Percentiles rank a stretch among this genome's conserved stretches.
These are phyloP conservation scores for Hyposmocoma kahamanoa DNA, from an alignment of 1,140 invertebrate genomes.

Conservation along the genomic window DNA sequence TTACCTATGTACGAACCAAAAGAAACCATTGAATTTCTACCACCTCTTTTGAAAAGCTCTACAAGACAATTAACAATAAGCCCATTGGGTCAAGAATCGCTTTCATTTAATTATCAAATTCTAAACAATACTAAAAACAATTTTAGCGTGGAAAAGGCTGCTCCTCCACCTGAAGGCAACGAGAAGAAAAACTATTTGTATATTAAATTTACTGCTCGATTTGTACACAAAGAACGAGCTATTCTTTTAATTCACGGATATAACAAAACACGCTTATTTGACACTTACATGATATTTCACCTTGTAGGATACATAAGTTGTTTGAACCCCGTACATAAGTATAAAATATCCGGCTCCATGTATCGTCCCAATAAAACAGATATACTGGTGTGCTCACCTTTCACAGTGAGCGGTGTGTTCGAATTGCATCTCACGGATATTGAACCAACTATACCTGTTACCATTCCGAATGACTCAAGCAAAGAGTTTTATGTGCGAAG, in stretches of 20 bases:
- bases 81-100: conserved; percentile 45
- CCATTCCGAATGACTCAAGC: conserved; percentile 27
- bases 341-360: conserved; percentile 51
- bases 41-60: conserved; percentile 52
- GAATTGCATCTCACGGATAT: conserved; percentile 41
- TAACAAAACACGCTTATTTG: conserved; percentile 61
- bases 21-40: conserved; percentile 49
- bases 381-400: conserved; percentile 47
- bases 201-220: conserved; percentile 54
- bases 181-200: conserved; percentile 48
- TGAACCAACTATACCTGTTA: conserved; percentile 46
- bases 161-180: conserved; percentile 36
- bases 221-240: conserved; percentile 39
- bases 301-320: conserved; percentile 35
- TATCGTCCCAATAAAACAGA: conserved; percentile 57
- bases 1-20: conserved; percentile 56
- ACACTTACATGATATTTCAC: conserved; percentile 53
- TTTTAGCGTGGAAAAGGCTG: conserved; percentile 49
- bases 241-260: conserved; percentile 56
- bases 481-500: conserved; percentile 41
- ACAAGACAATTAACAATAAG: conserved; percentile 39
- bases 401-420: conserved; percentile 26
- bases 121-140: conserved; percentile 44
- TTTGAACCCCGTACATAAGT: conserved; percentile 44
- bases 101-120: conserved; percentile 44